Evolutionary conservation across 2,113 vertebrate genomes (phyloP), one percentile per base, ranked within the genome.

Genomic region (Tonatia bakeri): DNA sequence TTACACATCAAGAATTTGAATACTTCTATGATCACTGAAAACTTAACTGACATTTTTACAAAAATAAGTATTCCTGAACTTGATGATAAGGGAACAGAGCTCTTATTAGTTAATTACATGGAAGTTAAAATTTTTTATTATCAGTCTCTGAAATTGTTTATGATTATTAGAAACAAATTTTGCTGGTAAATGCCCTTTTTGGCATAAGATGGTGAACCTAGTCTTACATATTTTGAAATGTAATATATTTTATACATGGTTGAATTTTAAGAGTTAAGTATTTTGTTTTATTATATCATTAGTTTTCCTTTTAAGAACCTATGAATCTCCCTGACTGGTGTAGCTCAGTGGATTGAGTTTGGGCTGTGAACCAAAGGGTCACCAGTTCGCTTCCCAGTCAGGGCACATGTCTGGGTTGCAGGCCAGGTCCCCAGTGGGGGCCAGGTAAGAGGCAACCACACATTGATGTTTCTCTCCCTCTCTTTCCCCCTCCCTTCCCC

Each of bases 281-380:
- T 93, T 93, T 59, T 93, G 13, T 94, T 85, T 93, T 70, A 76
- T 75, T 93, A 9, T 83, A 59, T 45, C 22, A 64, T 72, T 73
- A 94, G 38, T 94, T 90, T 97, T 94, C 26, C 24, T 80, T 90
- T 56, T n/a, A 87, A 87, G 65, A 72, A 89, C 40, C 15, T 80
- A 4, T 43, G n/a, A n/a, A n/a, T n/a, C n/a, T n/a, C 43, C 43
- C 43, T 45, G 43, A 9, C 43, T 45, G 43, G 43, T 45, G 43
- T 6, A 45, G 43, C 43, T 45, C 43, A 45, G 43, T 45, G 43
- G 43, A 45, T 45, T 45, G 43, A 45, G n/a, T n/a, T n/a, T n/a
- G n/a, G n/a, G n/a, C n/a, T n/a, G n/a, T n/a, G n/a, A n/a, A n/a
- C n/a, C n/a, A n/a, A n/a, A n/a, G n/a, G n/a, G n/a, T n/a, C n/a